Conservation (phyloP, 2,113 vertebrate species). For the Melozone crissalis region DNA sequence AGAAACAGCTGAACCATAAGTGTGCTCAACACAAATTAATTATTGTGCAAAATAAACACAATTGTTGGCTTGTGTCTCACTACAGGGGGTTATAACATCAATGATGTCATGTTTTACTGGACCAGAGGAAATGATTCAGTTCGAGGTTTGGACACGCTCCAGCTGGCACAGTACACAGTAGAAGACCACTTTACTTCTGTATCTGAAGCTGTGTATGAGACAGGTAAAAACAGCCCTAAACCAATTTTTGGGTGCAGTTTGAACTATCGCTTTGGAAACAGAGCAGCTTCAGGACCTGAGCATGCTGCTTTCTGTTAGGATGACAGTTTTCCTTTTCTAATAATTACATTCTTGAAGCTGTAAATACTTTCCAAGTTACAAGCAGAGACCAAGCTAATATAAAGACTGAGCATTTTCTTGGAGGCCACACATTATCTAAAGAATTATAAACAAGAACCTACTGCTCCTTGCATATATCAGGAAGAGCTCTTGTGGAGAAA, state of each 20-base stretch:
- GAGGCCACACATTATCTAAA: not conserved
- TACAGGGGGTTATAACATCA: conserved; percentile 90
- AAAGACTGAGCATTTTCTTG: not conserved
- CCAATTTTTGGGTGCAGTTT: not conserved
- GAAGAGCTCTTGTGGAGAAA: not conserved
- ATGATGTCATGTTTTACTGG: conserved; percentile 91
- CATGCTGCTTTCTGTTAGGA: not conserved
- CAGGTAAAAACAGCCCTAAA: conserved; percentile 71
- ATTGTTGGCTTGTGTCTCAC: not conserved
- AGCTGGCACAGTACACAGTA: conserved; percentile 87
- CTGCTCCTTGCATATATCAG: not conserved
- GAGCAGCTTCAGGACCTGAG: not conserved
- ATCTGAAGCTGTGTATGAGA: conserved; percentile 89
- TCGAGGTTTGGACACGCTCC: conserved; percentile 83
- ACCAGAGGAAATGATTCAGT: conserved; percentile 91
- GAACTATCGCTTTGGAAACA: not conserved
- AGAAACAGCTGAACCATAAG: conserved; percentile 23
- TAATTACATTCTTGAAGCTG: not conserved
- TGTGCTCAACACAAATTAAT: not conserved
- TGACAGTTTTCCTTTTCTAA: not conserved
- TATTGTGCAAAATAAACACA: conserved; percentile 18
- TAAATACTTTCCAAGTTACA: not conserved
- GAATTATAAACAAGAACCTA: not conserved
- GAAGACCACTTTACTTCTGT: conserved; percentile 90
- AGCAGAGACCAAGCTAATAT: not conserved